Evolutionary conservation across 2,113 vertebrate species (phyloP).

Genomic region (Podarcis raffonei): DNA sequence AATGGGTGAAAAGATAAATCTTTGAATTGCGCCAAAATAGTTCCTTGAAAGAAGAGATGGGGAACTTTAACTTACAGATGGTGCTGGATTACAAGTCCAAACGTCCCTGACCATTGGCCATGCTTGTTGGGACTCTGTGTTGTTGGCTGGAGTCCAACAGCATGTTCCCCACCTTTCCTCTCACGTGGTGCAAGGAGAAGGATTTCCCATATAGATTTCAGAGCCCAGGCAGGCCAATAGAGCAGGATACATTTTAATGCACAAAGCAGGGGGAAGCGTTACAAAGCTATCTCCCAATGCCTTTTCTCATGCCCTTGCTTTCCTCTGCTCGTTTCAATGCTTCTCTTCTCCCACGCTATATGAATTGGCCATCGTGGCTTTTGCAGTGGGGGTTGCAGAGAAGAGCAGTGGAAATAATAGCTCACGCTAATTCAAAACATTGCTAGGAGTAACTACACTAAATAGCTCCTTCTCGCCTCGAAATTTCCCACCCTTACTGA

Average conservation of each 20-base stretch:
- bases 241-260: not conserved
- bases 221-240: too few species aligned
- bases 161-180: too few species aligned
- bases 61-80: too few species aligned
- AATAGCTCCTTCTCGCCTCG: slow-evolving; percentile 12
- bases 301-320: slow-evolving; percentile 59
- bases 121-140: too few species aligned
- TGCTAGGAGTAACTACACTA: not conserved
- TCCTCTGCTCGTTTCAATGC: slow-evolving; percentile 24
- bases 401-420: slow-evolving; percentile 49
- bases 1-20: too few species aligned
- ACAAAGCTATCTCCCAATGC: not conserved
- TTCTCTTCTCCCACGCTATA: slow-evolving; percentile 46
- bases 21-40: too few species aligned
- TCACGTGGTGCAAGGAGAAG: too few species aligned
- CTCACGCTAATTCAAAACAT: slow-evolving; percentile 44
- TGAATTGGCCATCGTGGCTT: slow-evolving; percentile 22
- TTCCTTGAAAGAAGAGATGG: too few species aligned
- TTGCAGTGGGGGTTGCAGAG: not conserved
- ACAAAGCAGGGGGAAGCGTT: not conserved
- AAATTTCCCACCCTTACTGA: slow-evolving; percentile 59
- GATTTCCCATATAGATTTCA: too few species aligned
- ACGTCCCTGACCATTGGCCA: too few species aligned
- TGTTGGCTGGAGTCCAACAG: too few species aligned
- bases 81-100: too few species aligned